A percentile compares a stretch with the other conserved stretches of the same genome.
phyloP scores from a whole-genome alignment of 2,888 invertebrate species.

The Stenichneumon culpator region DNA sequence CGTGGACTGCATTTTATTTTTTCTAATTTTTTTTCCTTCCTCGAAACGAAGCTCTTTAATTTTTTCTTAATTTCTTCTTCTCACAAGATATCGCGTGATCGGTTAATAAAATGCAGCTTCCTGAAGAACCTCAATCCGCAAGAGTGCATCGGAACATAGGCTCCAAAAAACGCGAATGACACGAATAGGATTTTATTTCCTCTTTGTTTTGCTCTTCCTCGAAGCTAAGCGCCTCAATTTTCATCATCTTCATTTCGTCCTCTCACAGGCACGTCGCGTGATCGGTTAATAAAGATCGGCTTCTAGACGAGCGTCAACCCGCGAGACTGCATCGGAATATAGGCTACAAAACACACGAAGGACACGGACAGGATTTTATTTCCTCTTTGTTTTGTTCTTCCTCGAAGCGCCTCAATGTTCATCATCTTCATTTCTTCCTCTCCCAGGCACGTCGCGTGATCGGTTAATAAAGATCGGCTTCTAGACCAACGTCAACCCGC shows the following conservation, averaged over 20 bases:
- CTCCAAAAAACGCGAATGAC: conserved; percentile 32
- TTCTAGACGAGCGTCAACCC: not conserved
- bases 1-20: not conserved
- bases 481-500: not conserved
- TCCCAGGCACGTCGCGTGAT: not conserved
- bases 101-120: not conserved
- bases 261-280: not conserved
- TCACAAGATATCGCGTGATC: not conserved
- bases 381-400: not conserved
- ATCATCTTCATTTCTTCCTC: not conserved
- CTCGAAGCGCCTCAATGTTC: not conserved
- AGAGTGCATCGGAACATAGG: conserved; percentile 29
- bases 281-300: not conserved
- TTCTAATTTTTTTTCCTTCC: not conserved
- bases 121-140: not conserved
- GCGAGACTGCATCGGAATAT: conserved; percentile 25
- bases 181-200: too few species aligned
- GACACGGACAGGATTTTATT: not conserved
- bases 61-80: not conserved
- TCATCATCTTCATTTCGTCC: not conserved
- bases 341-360: conserved; percentile 36
- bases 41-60: too few species aligned
- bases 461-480: not conserved
- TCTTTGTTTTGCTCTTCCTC: not conserved
- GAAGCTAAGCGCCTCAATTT: not conserved